Evolutionary conservation across 2,888 invertebrate genomes (phyloP).

Genomic region (Villa cingulata): DNA sequence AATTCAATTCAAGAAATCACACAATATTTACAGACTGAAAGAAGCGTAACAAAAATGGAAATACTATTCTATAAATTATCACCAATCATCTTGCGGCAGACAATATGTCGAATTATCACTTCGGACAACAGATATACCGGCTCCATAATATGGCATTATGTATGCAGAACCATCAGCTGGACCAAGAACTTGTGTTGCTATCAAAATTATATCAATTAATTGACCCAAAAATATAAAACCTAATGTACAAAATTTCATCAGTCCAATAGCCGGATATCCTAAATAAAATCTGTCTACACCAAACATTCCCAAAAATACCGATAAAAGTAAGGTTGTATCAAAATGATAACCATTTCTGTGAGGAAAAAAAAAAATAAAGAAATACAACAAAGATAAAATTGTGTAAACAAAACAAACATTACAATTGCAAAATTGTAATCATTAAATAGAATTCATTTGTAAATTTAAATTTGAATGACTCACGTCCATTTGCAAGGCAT

Average conservation of each 20-base stretch:
- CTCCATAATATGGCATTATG: conserved; percentile 87
- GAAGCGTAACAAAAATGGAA: no score
- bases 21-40: no score
- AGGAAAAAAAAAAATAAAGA: conserved; percentile 15
- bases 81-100: conserved; percentile 67
- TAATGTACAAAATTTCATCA: conserved; percentile 87
- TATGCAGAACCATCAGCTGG: conserved; percentile 93
- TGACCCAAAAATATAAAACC: conserved; percentile 96
- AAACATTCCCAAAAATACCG: conserved; percentile 96
- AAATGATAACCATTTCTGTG: conserved; percentile 85
- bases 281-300: conserved; percentile 94
- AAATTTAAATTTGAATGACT: conserved; percentile 36
- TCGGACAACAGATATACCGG: conserved; percentile 63
- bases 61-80: no score
- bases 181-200: conserved; percentile 54
- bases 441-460: background rate
- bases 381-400: no score
- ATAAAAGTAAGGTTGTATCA: conserved; percentile 81
- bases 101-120: conserved; percentile 77
- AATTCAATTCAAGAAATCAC: no score
- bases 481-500: conserved; percentile 92
- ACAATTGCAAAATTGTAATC: background rate
- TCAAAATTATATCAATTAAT: conserved; percentile 85
- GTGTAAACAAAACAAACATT: no score
- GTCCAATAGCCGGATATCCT: conserved; percentile 93